Percentiles rank a stretch among this genome's conserved stretches.
These are phyloP conservation scores for Chascanopsetta lugubris DNA, from an alignment of 2,113 vertebrate genomes.

Conservation along the genomic window DNA sequence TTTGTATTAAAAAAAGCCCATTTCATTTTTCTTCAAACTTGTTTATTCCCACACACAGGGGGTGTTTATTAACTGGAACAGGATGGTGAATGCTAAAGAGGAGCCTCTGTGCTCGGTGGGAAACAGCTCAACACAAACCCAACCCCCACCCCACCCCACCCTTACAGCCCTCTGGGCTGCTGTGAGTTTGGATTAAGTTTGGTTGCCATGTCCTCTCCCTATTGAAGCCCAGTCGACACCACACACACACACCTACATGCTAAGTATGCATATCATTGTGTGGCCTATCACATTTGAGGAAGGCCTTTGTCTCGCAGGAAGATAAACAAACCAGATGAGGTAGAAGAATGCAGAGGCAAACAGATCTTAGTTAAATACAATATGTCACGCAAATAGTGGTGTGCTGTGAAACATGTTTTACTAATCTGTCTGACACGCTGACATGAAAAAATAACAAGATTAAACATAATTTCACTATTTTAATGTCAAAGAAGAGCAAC, in stretches of 20 bases:
- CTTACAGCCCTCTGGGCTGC: constrained; percentile 74
- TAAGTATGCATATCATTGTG: constrained; percentile 29
- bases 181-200: constrained; percentile 80
- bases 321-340: constrained; percentile 4
- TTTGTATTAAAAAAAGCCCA: neutral
- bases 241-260: constrained; percentile 8
- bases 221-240: constrained; percentile 22
- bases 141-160: constrained; percentile 73
- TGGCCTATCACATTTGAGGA: constrained; percentile 38
- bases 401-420: neutral
- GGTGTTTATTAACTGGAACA: constrained; percentile 46
- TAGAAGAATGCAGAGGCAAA: constrained; percentile 9
- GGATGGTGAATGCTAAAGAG: constrained; percentile 58
- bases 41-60: constrained; percentile 19
- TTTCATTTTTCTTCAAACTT: neutral
- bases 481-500: constrained; percentile 9
- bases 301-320: constrained; percentile 9
- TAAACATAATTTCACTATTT: constrained; percentile 3
- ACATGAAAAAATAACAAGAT: neutral
- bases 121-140: constrained; percentile 50
- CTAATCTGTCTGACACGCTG: neutral
- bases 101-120: constrained; percentile 61
- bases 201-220: constrained; percentile 68
- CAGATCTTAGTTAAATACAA: too few species aligned
- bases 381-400: too few species aligned